Evolutionary conservation across 1,140 invertebrate species (phyloP), one percentile per base, ranked within the genome.

Genomic region (Stegodyphus mimosarum): DNA sequence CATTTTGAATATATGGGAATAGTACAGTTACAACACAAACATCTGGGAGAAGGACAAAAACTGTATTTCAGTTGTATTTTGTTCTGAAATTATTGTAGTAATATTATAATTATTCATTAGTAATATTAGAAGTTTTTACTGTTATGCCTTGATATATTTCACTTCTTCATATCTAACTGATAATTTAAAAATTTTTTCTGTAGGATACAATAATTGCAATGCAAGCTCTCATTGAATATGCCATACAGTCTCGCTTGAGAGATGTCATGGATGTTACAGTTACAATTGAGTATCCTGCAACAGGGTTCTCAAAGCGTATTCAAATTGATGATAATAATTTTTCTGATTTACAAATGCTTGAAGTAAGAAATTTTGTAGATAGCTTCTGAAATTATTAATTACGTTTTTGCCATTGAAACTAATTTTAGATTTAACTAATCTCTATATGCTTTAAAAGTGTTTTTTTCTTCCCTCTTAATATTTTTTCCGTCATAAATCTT

Each of bases 201-300:
- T 91, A 95, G 92, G 96, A 98, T 89, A 96, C 96, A 0, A 94
- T 96, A 86, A 93, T 96, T 88, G 96, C 97, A 6, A 89, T 97
- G 90, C 96, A 96, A 89, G 96, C 97, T 1, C 90, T 99, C 5
- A 96, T 96, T 88, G 95, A 97, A 88, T 98, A 97, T 90, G 97
- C 97, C 0, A 94, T 95, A 50, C 93, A 94, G 69, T 94, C 96
- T 63, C 93, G 95, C 51, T 93, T 97, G 83, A 92, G 96, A 49
- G 96, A 97, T 89, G 95, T 98, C n/a, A 97, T 95, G 85, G 92
- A 94, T 70, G 91, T 99, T 11, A 93, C 93, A 0, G 93, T 98
- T 0, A 93, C 93, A 10, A 92, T 98, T 15, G 96, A 98, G 90
- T 95, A 96, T 0, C 96, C 96, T 0, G 94, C 96, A n/a, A 91